Percentiles rank a stretch among this genome's conserved stretches.
Evolutionary conservation across 2,888 invertebrate genomes (phyloP).

Genomic region (Eristalis intricaria): DNA sequence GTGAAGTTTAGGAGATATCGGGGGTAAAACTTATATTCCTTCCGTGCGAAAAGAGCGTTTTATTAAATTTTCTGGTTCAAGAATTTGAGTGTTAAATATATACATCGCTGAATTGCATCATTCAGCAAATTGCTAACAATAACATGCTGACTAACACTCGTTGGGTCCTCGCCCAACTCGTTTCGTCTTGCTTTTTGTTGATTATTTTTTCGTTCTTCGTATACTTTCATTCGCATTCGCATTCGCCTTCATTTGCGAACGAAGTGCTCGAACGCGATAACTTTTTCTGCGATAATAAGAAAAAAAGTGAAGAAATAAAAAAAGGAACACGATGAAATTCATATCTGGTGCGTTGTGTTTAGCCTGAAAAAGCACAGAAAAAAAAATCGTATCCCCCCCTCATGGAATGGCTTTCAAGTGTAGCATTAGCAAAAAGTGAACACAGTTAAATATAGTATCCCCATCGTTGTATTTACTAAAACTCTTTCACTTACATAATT

Average conservation of each 20-base stretch:
- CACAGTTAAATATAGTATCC: slow-evolving; percentile 8
- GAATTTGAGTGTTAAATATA: too few relatives aligned
- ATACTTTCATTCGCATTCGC: slow-evolving; percentile 52
- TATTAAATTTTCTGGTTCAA: too few relatives aligned
- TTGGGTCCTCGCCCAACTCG: slow-evolving; percentile 46
- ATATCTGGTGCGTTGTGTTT: slow-evolving; percentile 23
- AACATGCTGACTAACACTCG: slow-evolving; percentile 31
- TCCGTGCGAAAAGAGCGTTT: too few relatives aligned
- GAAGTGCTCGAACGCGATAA: slow-evolving; percentile 39
- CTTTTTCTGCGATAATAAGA: slow-evolving; percentile 38
- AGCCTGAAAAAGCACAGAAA: slow-evolving; percentile 21
- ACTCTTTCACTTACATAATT: slow-evolving; percentile 62
- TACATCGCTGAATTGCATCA: slow-evolving; percentile 15
- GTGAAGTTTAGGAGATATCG: too few relatives aligned
- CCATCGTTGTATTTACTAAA: slow-evolving; percentile 3
- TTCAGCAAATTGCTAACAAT: slow-evolving; percentile 32
- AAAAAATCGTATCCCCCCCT: slow-evolving; percentile 3
- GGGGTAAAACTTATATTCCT: too few relatives aligned
- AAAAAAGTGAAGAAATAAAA: background rate
- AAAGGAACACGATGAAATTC: slow-evolving; percentile 17
- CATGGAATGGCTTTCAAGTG: background rate
- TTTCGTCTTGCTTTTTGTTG: slow-evolving; percentile 55
- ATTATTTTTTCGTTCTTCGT: slow-evolving; percentile 28
- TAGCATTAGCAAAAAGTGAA: background rate
- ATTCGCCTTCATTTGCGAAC: slow-evolving; percentile 47